Conservation (phyloP, 2,113 vertebrate genomes). For the Syngnathus floridae region DNA sequence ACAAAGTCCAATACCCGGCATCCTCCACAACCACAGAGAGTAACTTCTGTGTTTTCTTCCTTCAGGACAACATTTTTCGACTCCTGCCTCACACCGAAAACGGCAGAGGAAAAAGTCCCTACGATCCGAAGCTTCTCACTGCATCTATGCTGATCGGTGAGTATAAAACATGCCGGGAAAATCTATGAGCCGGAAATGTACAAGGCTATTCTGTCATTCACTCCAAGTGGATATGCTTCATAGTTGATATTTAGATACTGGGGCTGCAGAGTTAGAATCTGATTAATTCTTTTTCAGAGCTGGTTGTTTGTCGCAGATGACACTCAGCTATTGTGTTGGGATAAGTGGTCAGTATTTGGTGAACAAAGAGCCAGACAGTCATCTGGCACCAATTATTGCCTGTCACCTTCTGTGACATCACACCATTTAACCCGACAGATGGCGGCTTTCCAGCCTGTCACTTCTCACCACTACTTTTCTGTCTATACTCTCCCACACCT, state of each 20-base stretch:
- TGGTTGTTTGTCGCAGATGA: constrained; percentile 30
- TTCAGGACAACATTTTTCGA: constrained; percentile 87
- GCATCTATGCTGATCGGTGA: constrained; percentile 91
- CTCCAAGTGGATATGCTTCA: constrained; percentile 34
- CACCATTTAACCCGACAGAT: constrained; percentile 56
- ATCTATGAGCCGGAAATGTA: constrained; percentile 18
- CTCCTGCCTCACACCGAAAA: constrained; percentile 86
- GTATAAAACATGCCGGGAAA: constrained; percentile 26
- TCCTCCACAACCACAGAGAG: not conserved
- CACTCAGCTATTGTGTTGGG: constrained; percentile 25
- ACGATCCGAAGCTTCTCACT: constrained; percentile 90
- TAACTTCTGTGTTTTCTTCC: constrained; percentile 24
- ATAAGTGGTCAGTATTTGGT: constrained; percentile 20
- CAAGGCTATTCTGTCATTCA: constrained; percentile 30
- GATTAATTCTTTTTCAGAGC: constrained; percentile 32
- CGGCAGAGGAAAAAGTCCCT: constrained; percentile 93
- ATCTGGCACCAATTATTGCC: constrained; percentile 31
- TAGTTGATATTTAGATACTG: constrained; percentile 38
- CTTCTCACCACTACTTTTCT: constrained; percentile 41
- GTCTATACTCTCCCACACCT: constrained; percentile 26
- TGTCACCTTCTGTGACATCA: constrained; percentile 53
- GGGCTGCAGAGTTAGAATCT: no score
- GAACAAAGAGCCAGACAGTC: constrained; percentile 33
- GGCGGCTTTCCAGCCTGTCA: constrained; percentile 61
- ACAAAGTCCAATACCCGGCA: not conserved